Evolutionary conservation across 2,113 vertebrate species (phyloP), one percentile per base, ranked within the genome.

Genomic region (Oophaga pumilio): DNA sequence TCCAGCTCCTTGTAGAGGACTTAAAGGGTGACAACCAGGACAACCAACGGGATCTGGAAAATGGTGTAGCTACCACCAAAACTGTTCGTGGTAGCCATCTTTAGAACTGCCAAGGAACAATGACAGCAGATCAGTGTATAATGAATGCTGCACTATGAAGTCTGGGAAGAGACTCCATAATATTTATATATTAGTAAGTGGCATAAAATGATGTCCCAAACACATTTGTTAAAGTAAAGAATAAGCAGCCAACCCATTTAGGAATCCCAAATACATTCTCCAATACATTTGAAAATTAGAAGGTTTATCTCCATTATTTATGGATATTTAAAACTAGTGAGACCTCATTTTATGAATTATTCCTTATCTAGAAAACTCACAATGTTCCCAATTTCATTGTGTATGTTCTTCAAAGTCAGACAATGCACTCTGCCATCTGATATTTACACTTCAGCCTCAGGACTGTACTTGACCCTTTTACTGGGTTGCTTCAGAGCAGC

Each of bases 361-460:
- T 81, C 53, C 13, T n/a, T 82, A 22, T 64, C 57, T 62, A 5
- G 12, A 24, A 81, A 68, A 68, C 80, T 33, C 77, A 13, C 26
- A 20, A 66, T 24, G 6, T 24, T 68, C 33, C 15, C 5, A 24
- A 49, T n/a, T 68, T 83, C 62, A 69, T 24, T 83, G 22, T 24
- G 49, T 64, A 13, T 62, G 62, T 83, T 69, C 64, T 69, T 83
- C 62, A 85, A 26, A 64, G 33, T 50, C 57, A 50, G 2, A 86
- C 78, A 77, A 86, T 77, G 12, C 69, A 28, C 18, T 77, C 11
- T 86, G 74, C 43, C 73, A 66, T 86, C 84, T 86, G 69, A 86
- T 76, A 86, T 86, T 86, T 66, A 78, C 74, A 64, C 78, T 86
- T 77, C 43, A 64, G 73, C 69, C 84, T 33, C 57, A 66, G 84